A percentile compares a stretch with the other conserved stretches of the same genome.
Conservation (phyloP, 2,888 invertebrate species). For the Drosophila mettleri region DNA sequence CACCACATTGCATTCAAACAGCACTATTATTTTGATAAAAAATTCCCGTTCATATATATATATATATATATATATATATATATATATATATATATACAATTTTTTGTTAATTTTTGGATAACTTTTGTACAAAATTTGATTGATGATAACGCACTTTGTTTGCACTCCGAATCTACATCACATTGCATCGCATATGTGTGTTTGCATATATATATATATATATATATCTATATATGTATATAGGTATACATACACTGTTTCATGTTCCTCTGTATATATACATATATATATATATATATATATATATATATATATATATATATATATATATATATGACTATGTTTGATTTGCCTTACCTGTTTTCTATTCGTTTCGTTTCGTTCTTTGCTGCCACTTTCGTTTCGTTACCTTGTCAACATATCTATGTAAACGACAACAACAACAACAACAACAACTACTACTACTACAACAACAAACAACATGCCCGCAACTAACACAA, state of each 20-base stretch:
- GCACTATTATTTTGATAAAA: slow-evolving; percentile 13
- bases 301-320: slow-evolving; percentile 8
- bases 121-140: slow-evolving; percentile 13
- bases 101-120: background rate
- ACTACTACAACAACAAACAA: slow-evolving; percentile 54
- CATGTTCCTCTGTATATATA: slow-evolving; percentile 4
- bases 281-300: background rate
- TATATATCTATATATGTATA: background rate
- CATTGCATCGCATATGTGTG: slow-evolving; percentile 15
- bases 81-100: background rate
- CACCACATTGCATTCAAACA: slow-evolving; percentile 12
- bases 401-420: slow-evolving; percentile 62
- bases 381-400: slow-evolving; percentile 60
- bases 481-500: slow-evolving; percentile 58
- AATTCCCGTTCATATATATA: background rate
- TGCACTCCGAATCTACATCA: slow-evolving; percentile 12
- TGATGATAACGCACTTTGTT: background rate
- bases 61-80: background rate
- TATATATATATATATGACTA: slow-evolving; percentile 38
- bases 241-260: slow-evolving; percentile 8
- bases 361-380: slow-evolving; percentile 63
- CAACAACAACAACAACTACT: slow-evolving; percentile 45
- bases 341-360: slow-evolving; percentile 62
- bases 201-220: slow-evolving; percentile 16
- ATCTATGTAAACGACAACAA: slow-evolving; percentile 51